Base-by-base conservation (phyloP, 2,888 invertebrate species). In the Epistrophe grossulariae region DNA sequence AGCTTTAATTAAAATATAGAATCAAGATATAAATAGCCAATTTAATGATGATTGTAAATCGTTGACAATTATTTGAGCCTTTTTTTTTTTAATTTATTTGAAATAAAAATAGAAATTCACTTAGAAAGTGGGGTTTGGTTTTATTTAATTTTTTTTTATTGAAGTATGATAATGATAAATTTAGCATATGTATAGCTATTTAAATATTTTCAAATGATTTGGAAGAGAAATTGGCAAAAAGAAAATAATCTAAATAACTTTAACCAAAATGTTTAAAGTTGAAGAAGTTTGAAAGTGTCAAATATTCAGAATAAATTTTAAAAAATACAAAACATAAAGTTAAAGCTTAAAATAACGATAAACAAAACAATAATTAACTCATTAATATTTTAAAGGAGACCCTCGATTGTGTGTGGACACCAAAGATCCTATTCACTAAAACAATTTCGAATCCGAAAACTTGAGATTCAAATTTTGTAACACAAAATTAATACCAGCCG, bases 21-120 rank as follows among this genome's bases (percentile, higher is more conserved):
- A 55, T 40, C 7, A 28, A 70, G 24, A 40, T 70, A 55, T 40
- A 70, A 70, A 55, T 40, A 55, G n/a, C 10, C 4, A 55, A 13
- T 70, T 50, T 24, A 43, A 64, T 64, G 38, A 64, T 64, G 64
- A 64, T 64, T 64, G 64, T 31, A 48, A 64, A 66, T 66, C 48
- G 19, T 68, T 50, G 38, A 35, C 35, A 52, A 68, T 68, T 19
- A 31, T 62, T 64, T 64, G 11, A 45, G 9, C 8, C 2, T 5
- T 40, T 62, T 43, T 13, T 62, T 62, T 60, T 60, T 43, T n/a
- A 57, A 57, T 35, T 59, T 35, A 31, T 62, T 62, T 43, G 40
- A 40, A 2, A 17, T 35, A 11, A 38, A 64, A 64, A 45, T 45
- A 45, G 45, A 45, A 64, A 64, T 48, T 64, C 45, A 64, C n/a